A percentile compares a stretch with the other conserved stretches of the same genome.
Evolutionary conservation across 2,797 vertebrate genomes (phyloP).

Genomic region (Anabas testudineus): DNA sequence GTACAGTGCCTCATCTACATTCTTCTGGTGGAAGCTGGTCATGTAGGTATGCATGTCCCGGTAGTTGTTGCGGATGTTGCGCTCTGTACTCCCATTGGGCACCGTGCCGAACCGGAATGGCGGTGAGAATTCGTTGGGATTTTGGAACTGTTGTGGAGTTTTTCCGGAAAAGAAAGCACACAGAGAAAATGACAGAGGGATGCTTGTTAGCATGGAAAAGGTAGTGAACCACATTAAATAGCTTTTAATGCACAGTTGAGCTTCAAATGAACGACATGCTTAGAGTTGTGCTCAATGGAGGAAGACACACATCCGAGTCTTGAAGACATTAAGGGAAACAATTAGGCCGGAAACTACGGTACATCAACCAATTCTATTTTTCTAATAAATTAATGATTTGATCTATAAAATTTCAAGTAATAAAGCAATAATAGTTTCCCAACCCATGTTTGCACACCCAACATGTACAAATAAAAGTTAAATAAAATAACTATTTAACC

Average conservation of each 20-base stretch:
- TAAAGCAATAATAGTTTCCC: too few relatives aligned
- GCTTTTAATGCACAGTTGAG: constrained; percentile 60
- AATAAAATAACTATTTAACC: neutral
- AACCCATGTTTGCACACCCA: too few relatives aligned
- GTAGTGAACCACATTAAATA: constrained; percentile 60
- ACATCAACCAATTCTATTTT: neutral
- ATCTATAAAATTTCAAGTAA: neutral
- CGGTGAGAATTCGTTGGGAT: constrained; percentile 97
- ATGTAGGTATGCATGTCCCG: constrained; percentile 99
- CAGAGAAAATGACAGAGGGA: constrained; percentile 62
- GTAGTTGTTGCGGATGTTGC: constrained; percentile 99
- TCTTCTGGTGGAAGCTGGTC: constrained; percentile 99
- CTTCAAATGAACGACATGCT: constrained; percentile 48
- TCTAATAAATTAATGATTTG: neutral
- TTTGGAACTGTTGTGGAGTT: constrained; percentile 90
- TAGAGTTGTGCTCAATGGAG: constrained; percentile 29
- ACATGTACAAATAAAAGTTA: neutral
- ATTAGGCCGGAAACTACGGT: neutral
- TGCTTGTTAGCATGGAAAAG: constrained; percentile 65
- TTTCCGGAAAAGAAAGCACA: constrained; percentile 57
- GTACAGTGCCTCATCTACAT: constrained; percentile 94
- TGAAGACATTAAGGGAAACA: constrained; percentile 24
- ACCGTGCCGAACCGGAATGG: constrained; percentile 99
- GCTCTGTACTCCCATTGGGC: constrained; percentile 98
- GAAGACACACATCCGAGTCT: constrained; percentile 7